Evolutionary conservation across 1,140 invertebrate genomes (phyloP), one percentile per base, ranked within the genome.

Genomic region (Cotesia chilonis): DNA sequence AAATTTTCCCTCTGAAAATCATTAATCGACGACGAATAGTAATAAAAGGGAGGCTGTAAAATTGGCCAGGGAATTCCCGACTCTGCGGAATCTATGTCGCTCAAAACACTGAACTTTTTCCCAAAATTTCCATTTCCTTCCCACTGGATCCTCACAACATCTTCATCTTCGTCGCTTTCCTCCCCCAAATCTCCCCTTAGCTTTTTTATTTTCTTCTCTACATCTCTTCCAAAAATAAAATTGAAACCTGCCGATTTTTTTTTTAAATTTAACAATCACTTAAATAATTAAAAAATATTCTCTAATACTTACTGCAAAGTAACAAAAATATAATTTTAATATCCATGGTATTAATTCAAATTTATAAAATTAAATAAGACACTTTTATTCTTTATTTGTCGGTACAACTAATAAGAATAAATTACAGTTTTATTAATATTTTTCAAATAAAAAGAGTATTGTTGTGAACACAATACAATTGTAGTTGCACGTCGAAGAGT

Each of bases 11-110:
- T 55, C 4, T 47, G 28, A 57, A 71, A 71, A 35, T 71, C 52
- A 41, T 71, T 37, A 6, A 71, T 71, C 17, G 70, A 71, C 55
- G 61, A 41, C 3, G 70, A 71, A 65, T 71, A 71, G 37, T 65
- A 71, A 35, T 63, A 6, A 36, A 65, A 65, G 6, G 70, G 70
- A 4, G 70, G 61, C 12, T 71, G 20, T 0, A 71, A 51, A 4
- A 36, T 9, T n/a, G 17, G 28, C 4, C 52, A 65, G 17, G 70
- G 70, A 37, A 28, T 28, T 41, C 47, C 65, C 38, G 28, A 38
- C 10, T 70, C 68, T n/a, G 41, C 3, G 28, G 35, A 61, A 28
- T 61, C 57, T 4, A 60, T 70, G 28, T 55, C 14, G 3, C 10
- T 59, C 2, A 20, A 52, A 6, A 47, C 41, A 47, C 12, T 37